Base-by-base conservation (phyloP, 2,113 vertebrate genomes). In the Rhegmatorhina hoffmannsi region DNA sequence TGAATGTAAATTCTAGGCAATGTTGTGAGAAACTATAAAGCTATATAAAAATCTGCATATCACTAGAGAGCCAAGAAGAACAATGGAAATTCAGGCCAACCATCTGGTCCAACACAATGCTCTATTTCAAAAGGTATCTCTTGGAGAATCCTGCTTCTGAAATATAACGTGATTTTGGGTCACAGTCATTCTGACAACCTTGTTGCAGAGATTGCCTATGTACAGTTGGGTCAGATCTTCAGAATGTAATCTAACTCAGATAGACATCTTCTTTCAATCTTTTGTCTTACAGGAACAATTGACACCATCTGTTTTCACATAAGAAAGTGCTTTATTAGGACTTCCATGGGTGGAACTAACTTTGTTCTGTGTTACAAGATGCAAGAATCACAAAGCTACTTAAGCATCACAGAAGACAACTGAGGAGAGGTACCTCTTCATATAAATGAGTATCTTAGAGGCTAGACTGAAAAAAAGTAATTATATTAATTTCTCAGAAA, bases 201-300 rank as follows among this genome's bases (percentile, higher is more conserved):
- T n/a, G 47, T 26, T 56, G 93, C 78, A 69, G 49, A 76, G 36
- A 31, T 40, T 49, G 89, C 34, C 67, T 40, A 1, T n/a, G 70
- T 75, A 84, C 72, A 36, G 83, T 17, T 44, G 90, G 66, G 76
- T 44, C 87, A 94, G 63, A 79, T 93, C 59, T 91, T 40, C 40
- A 44, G 23, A 76, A 92, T 64, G 47, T 50, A 87, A 89, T 80
- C 52, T 73, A 95, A 76, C 16, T 83, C 95, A 58, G 13, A 74
- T 31, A 79, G 84, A 94, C 70, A 55, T 34, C 38, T 91, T 46
- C 89, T 91, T 92, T 87, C 43, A 29, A 59, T 80, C 75, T n/a
- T 91, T 96, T 95, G 90, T 95, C 24, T 90, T 25, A 9, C 11
- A 77, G 43, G 58, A 81, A 95, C 78, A 96, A 92, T 62, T 55